Conservation (phyloP, 2,797 vertebrate species). For the Gymnoscopelus braueri region DNA sequence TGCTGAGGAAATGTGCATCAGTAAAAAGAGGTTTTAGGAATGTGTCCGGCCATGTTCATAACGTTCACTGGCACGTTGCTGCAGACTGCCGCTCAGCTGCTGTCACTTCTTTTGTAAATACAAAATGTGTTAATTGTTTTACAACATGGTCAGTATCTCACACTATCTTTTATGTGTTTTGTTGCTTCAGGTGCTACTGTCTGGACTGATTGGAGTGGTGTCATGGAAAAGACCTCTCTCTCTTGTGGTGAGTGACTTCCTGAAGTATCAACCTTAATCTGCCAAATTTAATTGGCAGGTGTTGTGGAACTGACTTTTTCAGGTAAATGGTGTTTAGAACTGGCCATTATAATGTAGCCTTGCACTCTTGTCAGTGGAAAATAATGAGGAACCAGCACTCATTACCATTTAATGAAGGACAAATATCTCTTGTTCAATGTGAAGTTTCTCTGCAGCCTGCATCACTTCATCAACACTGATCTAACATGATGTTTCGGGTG, state of each 20-base stretch:
- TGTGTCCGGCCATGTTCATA: too few relatives aligned
- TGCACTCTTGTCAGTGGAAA: too few relatives aligned
- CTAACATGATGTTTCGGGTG: constrained; percentile 8
- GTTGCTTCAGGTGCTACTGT: constrained; percentile 91
- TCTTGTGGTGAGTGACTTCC: constrained; percentile 90
- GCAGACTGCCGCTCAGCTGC: too few relatives aligned
- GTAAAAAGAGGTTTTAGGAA: too few relatives aligned
- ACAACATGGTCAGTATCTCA: constrained; percentile 4
- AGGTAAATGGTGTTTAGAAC: too few relatives aligned
- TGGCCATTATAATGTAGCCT: too few relatives aligned
- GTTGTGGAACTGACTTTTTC: neutral
- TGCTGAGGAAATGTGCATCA: too few relatives aligned
- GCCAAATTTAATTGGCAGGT: neutral
- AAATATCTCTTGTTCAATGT: constrained; percentile 11
- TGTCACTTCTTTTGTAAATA: too few relatives aligned
- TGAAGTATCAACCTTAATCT: constrained; percentile 26
- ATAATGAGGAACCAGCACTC: neutral
- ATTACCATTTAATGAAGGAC: neutral
- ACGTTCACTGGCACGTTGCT: too few relatives aligned
- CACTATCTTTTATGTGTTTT: constrained; percentile 25
- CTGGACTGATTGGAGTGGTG: constrained; percentile 96
- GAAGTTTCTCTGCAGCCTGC: neutral
- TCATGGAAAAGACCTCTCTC: constrained; percentile 99
- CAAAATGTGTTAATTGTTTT: neutral
- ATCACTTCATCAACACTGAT: neutral